Conservation (phyloP, 2,797 vertebrate species). For the Protosalanx chinensis region DNA sequence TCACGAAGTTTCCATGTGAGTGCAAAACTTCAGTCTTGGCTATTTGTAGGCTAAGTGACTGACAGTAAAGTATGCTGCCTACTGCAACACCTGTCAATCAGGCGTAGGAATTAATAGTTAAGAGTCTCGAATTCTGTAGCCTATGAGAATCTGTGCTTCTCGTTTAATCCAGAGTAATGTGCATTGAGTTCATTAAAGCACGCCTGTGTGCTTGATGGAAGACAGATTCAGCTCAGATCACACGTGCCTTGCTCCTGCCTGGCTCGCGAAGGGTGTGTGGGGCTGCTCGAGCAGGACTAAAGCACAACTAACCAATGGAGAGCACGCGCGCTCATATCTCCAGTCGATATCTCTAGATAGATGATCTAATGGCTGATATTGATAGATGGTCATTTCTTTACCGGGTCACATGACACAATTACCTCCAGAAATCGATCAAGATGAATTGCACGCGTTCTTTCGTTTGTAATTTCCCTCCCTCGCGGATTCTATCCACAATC, state of each 20-base stretch:
- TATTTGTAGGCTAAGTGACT: no score
- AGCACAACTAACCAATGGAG: constrained; percentile 73
- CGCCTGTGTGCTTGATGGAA: neutral
- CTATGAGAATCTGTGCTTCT: neutral
- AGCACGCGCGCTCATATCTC: constrained; percentile 66
- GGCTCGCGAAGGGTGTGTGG: constrained; percentile 37
- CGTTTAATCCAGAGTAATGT: neutral
- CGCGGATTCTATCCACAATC: constrained; percentile 84
- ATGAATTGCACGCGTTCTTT: constrained; percentile 99
- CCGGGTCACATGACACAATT: constrained; percentile 99
- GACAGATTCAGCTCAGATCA: neutral
- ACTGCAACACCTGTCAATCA: neutral
- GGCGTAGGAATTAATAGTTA: neutral
- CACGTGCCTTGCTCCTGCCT: neutral
- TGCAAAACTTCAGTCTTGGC: no score
- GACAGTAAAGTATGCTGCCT: neutral
- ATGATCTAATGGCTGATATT: constrained; percentile 91
- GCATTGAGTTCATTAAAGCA: neutral
- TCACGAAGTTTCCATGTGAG: no score
- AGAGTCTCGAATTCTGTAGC: neutral
- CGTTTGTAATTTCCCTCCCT: constrained; percentile 94
- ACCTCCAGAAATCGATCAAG: constrained; percentile 99
- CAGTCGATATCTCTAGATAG: constrained; percentile 68
- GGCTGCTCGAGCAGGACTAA: constrained; percentile 61
- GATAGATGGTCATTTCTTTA: constrained; percentile 99